A percentile compares a stretch with the other conserved stretches of the same genome.
These are phyloP conservation scores for Danio choprae DNA, from an alignment of 2,797 vertebrate genomes.

Conservation along the genomic window DNA sequence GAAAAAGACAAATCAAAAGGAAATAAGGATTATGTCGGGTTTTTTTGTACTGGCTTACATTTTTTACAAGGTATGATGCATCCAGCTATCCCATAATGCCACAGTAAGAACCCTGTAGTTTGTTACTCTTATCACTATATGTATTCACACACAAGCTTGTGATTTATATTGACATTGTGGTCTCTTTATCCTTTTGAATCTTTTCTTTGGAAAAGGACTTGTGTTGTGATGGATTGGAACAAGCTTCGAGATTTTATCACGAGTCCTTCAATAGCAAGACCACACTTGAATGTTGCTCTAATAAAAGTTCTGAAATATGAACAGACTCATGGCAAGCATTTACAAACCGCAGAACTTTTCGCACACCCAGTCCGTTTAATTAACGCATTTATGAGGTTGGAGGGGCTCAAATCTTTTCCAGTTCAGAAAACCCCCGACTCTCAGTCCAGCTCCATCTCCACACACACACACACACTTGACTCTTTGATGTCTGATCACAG, in stretches of 20 bases:
- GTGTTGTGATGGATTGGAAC: constrained; percentile 29
- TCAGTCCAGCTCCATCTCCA: not conserved
- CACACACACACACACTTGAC: not conserved
- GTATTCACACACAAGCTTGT: not conserved
- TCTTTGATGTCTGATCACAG: constrained; percentile 5
- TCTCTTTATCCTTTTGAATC: not conserved
- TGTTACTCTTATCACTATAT: not conserved
- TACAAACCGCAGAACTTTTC: constrained; percentile 41
- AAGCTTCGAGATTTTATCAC: constrained; percentile 33
- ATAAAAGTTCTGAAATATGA: constrained; percentile 53
- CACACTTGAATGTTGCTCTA: constrained; percentile 38
- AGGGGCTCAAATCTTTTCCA: constrained; percentile 11
- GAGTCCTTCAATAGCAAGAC: constrained; percentile 38
- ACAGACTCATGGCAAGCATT: constrained; percentile 50
- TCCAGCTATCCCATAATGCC: not conserved
- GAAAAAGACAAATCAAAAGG: too few relatives aligned
- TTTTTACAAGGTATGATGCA: too few relatives aligned
- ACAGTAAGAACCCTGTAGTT: not conserved
- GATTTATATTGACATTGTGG: not conserved
- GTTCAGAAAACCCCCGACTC: not conserved
- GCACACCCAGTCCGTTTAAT: constrained; percentile 47
- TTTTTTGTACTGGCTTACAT: too few relatives aligned
- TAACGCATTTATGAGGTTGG: constrained; percentile 31
- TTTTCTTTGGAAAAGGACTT: not conserved
- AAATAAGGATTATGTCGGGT: too few relatives aligned